Conservation (phyloP, 2,113 vertebrate species). For the Acanthisitta chloris region DNA sequence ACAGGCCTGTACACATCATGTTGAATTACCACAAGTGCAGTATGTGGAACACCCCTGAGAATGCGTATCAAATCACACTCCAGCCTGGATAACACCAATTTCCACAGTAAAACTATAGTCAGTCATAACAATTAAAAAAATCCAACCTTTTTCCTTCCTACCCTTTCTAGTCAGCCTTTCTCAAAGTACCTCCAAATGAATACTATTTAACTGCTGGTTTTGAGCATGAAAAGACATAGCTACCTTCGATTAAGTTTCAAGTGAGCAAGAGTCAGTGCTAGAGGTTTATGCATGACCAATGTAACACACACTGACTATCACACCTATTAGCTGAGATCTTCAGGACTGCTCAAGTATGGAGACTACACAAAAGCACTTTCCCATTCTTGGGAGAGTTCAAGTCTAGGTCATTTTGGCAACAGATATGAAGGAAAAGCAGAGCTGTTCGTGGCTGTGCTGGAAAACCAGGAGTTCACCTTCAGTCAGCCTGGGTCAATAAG, state of each 20-base stretch:
- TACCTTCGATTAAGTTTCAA: background rate
- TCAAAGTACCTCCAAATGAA: background rate
- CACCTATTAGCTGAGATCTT: background rate
- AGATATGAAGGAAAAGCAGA: background rate
- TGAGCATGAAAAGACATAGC: background rate
- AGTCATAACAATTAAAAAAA: background rate
- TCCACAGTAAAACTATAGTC: background rate
- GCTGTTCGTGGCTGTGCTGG: background rate
- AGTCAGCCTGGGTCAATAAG: fast-evolving
- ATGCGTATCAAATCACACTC: background rate
- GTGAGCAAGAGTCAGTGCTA: background rate
- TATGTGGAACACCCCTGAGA: background rate
- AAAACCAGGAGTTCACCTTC: background rate
- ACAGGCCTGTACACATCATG: background rate
- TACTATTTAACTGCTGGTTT: background rate
- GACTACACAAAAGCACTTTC: background rate
- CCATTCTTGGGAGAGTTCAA: background rate
- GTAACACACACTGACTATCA: background rate
- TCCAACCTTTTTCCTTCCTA: background rate
- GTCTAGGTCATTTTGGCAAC: background rate
- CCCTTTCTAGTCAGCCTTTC: background rate
- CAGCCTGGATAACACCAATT: background rate
- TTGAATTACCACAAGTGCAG: background rate
- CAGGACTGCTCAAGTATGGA: background rate
- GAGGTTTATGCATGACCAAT: background rate